A percentile compares a stretch with the other conserved stretches of the same genome.
These are phyloP conservation scores for Macrostomum lignano DNA, from an alignment of 1,140 invertebrate genomes.

Conservation along the genomic window DNA sequence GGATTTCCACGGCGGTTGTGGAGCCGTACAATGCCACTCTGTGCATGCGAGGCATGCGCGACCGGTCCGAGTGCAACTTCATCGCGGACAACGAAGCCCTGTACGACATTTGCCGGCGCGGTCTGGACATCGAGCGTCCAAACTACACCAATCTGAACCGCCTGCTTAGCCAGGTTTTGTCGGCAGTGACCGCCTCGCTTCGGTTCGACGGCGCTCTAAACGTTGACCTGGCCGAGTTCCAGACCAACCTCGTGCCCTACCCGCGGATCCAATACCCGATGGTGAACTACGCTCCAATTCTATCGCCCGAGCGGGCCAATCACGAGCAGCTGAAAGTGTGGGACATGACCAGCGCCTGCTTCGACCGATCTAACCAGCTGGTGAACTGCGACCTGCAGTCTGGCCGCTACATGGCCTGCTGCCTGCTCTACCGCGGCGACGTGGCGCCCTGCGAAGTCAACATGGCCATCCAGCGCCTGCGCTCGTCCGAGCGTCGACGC, in stretches of 20 bases:
- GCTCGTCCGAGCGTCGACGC: slow-evolving; percentile 1
- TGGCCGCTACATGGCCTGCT: slow-evolving; percentile 43
- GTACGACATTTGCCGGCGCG: neutral
- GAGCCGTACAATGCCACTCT: slow-evolving; percentile 34
- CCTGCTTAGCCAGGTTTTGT: slow-evolving; percentile 20
- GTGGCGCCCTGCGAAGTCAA: slow-evolving; percentile 25
- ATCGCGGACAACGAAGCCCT: slow-evolving; percentile 4
- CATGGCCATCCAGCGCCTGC: neutral
- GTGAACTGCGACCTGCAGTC: slow-evolving; percentile 35
- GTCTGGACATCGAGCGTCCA: slow-evolving; percentile 37
- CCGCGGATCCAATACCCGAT: slow-evolving; percentile 4
- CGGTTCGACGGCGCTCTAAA: slow-evolving; percentile 5
- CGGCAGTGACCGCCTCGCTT: neutral
- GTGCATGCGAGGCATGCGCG: slow-evolving; percentile 12
- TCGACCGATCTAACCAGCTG: slow-evolving; percentile 55
- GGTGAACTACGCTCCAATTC: neutral
- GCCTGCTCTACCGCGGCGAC: slow-evolving; percentile 48
- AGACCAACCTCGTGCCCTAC: slow-evolving; percentile 4
- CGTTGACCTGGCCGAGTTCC: neutral
- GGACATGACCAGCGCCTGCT: slow-evolving; percentile 49
- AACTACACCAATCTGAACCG: slow-evolving; percentile 41
- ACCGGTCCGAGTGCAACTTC: slow-evolving; percentile 17
- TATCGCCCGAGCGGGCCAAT: slow-evolving; percentile 32
- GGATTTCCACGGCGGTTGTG: slow-evolving; percentile 18
- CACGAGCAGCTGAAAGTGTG: slow-evolving; percentile 46